A percentile compares a stretch with the other conserved stretches of the same genome.
phyloP scores from a whole-genome alignment of 2,888 invertebrate genomes.

The Muschampia plurimacula region DNA sequence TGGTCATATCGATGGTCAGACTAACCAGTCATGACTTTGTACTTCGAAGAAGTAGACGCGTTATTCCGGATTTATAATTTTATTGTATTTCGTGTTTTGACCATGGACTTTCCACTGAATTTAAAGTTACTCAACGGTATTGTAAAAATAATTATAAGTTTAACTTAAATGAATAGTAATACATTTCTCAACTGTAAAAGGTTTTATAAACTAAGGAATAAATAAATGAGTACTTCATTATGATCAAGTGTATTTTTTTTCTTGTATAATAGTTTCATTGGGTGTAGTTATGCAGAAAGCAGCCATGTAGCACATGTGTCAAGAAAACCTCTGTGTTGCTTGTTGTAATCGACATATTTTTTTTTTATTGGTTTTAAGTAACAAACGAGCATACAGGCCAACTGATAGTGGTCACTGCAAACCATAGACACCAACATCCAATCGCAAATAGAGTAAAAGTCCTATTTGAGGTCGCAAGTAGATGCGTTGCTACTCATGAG shows the following conservation, averaged over 20 bases:
- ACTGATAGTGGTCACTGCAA: no score
- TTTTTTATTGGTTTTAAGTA: no score
- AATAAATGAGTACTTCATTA: constrained; percentile 26
- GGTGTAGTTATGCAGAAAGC: neutral
- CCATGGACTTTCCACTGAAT: constrained; percentile 9
- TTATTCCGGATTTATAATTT: neutral
- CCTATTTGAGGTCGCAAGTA: no score
- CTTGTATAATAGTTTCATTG: neutral
- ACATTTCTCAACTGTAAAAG: constrained; percentile 12
- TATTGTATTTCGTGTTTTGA: constrained; percentile 13
- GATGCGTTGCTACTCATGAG: no score
- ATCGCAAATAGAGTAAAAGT: no score
- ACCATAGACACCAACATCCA: no score
- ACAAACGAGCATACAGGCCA: no score
- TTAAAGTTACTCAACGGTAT: constrained; percentile 16
- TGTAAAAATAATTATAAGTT: constrained; percentile 22
- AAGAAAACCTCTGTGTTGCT: no score
- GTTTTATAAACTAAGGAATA: constrained; percentile 25
- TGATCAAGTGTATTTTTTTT: neutral
- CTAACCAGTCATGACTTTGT: neutral
- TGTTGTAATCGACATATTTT: no score
- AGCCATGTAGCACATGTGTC: neutral
- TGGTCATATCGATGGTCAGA: no score
- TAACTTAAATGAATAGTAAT: constrained; percentile 8
- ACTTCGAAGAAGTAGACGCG: neutral